Evolutionary conservation across 2,113 vertebrate genomes (phyloP).

Genomic region (Cygnus buccinator): DNA sequence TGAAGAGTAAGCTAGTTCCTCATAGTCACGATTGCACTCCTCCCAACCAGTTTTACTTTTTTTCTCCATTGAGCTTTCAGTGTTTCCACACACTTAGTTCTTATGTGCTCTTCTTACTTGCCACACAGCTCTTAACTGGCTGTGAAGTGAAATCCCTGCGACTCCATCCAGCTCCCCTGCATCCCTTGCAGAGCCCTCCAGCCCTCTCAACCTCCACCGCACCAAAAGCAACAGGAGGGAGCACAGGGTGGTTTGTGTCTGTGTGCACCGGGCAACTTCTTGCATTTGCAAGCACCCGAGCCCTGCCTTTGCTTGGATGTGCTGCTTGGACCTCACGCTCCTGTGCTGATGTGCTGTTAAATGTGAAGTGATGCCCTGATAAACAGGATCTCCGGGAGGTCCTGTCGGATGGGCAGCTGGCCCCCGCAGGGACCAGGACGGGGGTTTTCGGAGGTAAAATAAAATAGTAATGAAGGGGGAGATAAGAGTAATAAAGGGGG

Average conservation of each 20-base stretch:
- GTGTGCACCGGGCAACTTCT: neutral
- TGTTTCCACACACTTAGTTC: neutral
- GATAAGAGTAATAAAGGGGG: too few species aligned
- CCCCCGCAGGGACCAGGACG: neutral
- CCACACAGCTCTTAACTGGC: neutral
- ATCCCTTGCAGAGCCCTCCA: neutral
- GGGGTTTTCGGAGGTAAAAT: neutral
- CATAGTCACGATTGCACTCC: neutral
- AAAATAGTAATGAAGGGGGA: too few species aligned
- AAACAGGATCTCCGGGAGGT: too few species aligned
- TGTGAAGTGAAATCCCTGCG: neutral
- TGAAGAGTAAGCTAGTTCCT: neutral
- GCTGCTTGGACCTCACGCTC: neutral
- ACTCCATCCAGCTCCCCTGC: neutral
- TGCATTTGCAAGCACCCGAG: neutral
- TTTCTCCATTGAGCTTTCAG: neutral
- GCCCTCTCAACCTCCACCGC: neutral
- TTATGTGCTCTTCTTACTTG: neutral
- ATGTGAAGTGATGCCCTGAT: neutral
- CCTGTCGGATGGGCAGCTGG: neutral
- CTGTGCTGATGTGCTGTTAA: neutral
- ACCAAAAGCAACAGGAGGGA: fast-evolving
- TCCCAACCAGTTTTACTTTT: neutral
- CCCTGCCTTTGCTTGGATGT: neutral
- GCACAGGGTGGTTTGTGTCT: too few species aligned